phyloP scores from a whole-genome alignment of 2,113 vertebrate genomes.

The Camarhynchus parvulus region DNA sequence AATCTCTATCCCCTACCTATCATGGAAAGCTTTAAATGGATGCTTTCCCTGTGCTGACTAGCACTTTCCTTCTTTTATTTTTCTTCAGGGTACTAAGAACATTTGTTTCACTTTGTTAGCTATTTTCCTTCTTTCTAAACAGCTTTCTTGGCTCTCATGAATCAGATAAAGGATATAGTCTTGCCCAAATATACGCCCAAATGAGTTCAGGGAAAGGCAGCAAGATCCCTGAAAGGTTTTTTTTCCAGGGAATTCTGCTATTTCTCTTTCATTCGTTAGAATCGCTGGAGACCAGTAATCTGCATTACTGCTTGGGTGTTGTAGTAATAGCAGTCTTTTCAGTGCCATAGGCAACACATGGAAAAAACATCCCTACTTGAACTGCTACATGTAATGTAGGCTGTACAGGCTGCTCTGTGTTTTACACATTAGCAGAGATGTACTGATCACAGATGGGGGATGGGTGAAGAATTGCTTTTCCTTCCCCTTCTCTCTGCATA shows the following conservation, averaged over 20 bases:
- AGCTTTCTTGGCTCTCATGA: background rate
- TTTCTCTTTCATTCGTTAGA: background rate
- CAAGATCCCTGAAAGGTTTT: background rate
- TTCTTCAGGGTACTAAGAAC: background rate
- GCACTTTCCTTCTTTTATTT: background rate
- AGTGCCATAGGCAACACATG: background rate
- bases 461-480: constrained; percentile 35
- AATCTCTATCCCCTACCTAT: background rate
- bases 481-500: background rate
- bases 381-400: background rate
- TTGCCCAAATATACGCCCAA: background rate
- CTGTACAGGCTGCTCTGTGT: background rate
- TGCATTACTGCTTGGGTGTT: background rate
- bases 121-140: background rate
- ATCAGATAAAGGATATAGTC: background rate
- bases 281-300: background rate
- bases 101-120: background rate
- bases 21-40: background rate
- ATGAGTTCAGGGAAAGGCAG: background rate
- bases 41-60: background rate
- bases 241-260: background rate
- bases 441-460: background rate
- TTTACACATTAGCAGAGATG: constrained; percentile 4
- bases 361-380: background rate
- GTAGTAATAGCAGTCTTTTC: background rate